Conservation (phyloP, 1,140 invertebrate species). For the Plutomurus gul region DNA sequence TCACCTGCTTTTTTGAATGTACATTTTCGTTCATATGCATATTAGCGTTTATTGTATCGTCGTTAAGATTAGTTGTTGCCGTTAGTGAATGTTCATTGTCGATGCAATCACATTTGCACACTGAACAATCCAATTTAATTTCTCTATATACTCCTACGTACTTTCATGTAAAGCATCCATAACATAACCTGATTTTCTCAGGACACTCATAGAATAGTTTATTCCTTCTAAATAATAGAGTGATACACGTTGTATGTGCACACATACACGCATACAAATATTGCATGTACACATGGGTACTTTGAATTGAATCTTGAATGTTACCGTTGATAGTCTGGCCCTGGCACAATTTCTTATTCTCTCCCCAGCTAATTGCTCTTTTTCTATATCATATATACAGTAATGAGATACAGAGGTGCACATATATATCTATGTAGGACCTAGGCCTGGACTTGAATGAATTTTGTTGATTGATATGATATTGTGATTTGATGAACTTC, state of each 20-base stretch:
- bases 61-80: conserved; percentile 24
- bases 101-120: conserved; percentile 12
- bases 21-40: neutral
- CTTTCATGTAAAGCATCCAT: neutral
- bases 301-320: neutral
- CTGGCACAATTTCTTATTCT: conserved; percentile 23
- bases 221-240: neutral
- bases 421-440: neutral
- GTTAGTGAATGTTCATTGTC: conserved; percentile 23
- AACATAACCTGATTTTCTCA: conserved; percentile 1
- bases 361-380: conserved; percentile 3
- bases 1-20: neutral
- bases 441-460: conserved; percentile 3
- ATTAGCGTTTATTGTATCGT: neutral
- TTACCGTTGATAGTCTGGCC: conserved; percentile 10
- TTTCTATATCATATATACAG: neutral
- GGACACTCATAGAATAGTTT: neutral
- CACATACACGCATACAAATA: neutral
- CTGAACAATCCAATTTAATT: conserved; percentile 8
- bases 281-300: neutral
- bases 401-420: neutral
- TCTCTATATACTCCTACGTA: conserved; percentile 4
- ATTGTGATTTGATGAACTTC: conserved; percentile 23
- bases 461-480: neutral
- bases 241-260: neutral